Conservation (phyloP, 2,113 vertebrate species). For the Mugil cephalus region DNA sequence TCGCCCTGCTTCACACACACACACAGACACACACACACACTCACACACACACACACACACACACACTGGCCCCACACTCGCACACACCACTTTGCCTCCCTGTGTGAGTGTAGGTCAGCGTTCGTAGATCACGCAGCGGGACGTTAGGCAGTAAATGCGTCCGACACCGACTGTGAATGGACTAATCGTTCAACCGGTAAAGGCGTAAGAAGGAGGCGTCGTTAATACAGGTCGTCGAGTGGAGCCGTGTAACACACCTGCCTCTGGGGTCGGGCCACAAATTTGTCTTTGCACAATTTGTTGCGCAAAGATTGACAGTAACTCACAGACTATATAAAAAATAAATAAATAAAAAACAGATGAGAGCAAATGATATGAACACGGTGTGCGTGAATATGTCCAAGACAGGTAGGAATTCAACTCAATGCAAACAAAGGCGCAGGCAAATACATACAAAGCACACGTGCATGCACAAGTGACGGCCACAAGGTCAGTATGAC, state of each 20-base stretch:
- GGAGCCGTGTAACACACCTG: constrained; percentile 35
- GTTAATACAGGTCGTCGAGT: constrained; percentile 40
- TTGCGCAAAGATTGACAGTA: background rate
- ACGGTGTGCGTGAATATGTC: background rate
- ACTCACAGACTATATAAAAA: background rate
- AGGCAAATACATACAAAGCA: constrained; percentile 12
- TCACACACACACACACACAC: constrained; percentile 5
- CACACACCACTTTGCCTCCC: constrained; percentile 42
- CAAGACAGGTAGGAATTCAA: constrained; percentile 13
- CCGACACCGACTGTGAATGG: constrained; percentile 51
- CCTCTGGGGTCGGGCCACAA: constrained; percentile 54
- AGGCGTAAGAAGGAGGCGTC: constrained; percentile 33
- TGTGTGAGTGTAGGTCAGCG: constrained; percentile 53
- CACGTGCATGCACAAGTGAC: constrained; percentile 31
- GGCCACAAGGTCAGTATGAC: constrained; percentile 76
- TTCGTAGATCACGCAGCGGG: constrained; percentile 64
- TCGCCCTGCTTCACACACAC: constrained; percentile 1
- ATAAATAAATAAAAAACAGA: background rate
- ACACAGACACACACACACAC: constrained; percentile 3
- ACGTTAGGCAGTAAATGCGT: constrained; percentile 52
- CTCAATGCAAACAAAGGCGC: background rate
- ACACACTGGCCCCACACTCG: background rate
- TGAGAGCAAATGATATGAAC: background rate
- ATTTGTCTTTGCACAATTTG: constrained; percentile 11
- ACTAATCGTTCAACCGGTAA: constrained; percentile 54